Conservation (phyloP, 2,888 invertebrate species). For the Axea sp. region DNA sequence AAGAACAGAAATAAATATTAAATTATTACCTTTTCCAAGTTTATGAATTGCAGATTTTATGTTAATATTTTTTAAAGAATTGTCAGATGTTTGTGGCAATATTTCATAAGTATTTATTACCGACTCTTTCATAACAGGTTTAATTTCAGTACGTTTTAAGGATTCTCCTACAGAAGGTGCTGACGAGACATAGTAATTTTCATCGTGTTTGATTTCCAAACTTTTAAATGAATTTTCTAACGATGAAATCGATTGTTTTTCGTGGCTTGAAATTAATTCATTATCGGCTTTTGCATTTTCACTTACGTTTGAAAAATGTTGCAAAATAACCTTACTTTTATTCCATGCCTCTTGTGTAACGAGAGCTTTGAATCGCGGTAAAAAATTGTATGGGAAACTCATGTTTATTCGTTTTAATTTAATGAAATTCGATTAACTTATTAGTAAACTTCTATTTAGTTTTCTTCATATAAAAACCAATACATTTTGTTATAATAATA, state of each 20-base stretch:
- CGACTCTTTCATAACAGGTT: constrained; percentile 5
- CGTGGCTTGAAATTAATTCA: background rate
- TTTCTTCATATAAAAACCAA: too few species aligned
- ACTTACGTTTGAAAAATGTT: constrained; percentile 26
- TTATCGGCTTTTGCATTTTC: constrained; percentile 25
- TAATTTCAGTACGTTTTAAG: constrained; percentile 24
- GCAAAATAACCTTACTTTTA: constrained; percentile 46
- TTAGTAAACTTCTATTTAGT: too few species aligned
- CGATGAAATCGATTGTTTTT: background rate
- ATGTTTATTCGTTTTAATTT: constrained; percentile 11
- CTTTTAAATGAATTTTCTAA: background rate
- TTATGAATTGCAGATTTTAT: constrained; percentile 24
- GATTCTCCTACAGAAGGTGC: constrained; percentile 10
- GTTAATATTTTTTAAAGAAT: constrained; percentile 23
- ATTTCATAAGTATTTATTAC: background rate
- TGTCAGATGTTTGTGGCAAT: background rate
- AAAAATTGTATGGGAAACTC: constrained; percentile 26
- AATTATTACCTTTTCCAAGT: constrained; percentile 33
- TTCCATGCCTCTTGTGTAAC: constrained; percentile 31
- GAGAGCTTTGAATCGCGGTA: constrained; percentile 29
- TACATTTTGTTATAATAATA: too few species aligned
- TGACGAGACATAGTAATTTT: background rate
- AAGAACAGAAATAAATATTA: too few species aligned
- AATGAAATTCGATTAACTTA: too few species aligned
- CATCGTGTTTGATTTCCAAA: constrained; percentile 7